Percentiles rank a stretch among this genome's conserved stretches.
Evolutionary conservation across 2,797 vertebrate genomes (phyloP).

Genomic region (Macrochelys suwanniensis): DNA sequence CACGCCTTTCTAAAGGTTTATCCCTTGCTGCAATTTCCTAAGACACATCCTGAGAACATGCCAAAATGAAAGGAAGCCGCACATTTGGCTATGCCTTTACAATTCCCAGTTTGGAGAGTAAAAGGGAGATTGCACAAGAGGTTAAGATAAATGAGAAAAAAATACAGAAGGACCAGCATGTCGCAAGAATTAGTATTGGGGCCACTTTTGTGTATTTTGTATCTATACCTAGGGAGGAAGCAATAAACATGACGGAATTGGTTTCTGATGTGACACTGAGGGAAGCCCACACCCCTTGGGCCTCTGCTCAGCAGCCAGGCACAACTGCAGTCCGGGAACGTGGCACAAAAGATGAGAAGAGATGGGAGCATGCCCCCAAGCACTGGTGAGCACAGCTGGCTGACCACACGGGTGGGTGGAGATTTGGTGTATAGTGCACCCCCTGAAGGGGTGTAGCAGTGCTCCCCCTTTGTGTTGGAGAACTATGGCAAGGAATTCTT

Average conservation of each 20-base stretch:
- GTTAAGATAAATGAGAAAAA: not conserved
- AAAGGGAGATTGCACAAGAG: not conserved
- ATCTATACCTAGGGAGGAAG: not conserved
- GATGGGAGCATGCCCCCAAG: not conserved
- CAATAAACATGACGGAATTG: not conserved
- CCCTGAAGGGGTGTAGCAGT: not conserved
- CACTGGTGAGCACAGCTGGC: not conserved
- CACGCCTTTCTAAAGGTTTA: not conserved
- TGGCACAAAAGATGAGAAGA: not conserved
- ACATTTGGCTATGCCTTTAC: not conserved
- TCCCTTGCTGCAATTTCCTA: not conserved
- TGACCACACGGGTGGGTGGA: too few species aligned
- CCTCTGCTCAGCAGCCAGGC: not conserved
- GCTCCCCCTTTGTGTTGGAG: not conserved
- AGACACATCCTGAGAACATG: not conserved
- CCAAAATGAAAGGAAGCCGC: not conserved
- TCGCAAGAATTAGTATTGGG: not conserved
- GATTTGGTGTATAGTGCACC: not conserved
- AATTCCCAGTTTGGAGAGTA: not conserved
- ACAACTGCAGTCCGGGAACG: not conserved
- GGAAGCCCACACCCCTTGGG: too few species aligned
- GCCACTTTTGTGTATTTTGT: not conserved
- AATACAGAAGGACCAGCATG: rapidly evolving
- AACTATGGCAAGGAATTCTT: not conserved
- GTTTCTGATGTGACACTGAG: not conserved